phyloP scores from a whole-genome alignment of 2,888 invertebrate genomes.

The Scaeva pyrastri region DNA sequence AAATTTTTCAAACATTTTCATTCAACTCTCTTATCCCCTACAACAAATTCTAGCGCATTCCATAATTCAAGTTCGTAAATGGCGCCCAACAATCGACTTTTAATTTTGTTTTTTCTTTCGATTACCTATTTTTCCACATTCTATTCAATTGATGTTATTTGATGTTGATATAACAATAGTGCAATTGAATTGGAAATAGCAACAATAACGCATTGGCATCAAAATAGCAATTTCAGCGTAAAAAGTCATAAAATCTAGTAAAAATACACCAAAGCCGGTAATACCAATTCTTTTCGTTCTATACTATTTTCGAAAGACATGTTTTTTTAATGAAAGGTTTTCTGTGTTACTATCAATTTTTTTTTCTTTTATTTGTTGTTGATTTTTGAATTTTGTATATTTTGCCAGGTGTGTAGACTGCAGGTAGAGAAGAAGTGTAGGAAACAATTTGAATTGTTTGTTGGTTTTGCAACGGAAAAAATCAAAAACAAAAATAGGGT shows the following conservation, averaged over 20 bases:
- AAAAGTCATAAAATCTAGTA: slow-evolving; percentile 67
- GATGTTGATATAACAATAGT: not conserved
- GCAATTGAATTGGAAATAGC: slow-evolving; percentile 19
- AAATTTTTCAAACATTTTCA: no score
- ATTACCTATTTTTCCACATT: not conserved
- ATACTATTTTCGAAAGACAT: slow-evolving; percentile 34
- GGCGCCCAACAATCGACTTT: slow-evolving; percentile 43
- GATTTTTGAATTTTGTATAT: slow-evolving; percentile 50
- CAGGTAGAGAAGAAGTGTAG: not conserved
- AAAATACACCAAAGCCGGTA: slow-evolving; percentile 58
- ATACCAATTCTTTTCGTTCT: slow-evolving; percentile 61
- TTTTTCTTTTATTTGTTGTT: slow-evolving; percentile 21
- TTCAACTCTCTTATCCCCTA: no score
- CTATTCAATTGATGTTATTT: slow-evolving; percentile 11
- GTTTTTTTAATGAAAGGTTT: slow-evolving; percentile 54
- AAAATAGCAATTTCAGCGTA: slow-evolving; percentile 67
- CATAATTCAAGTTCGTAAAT: slow-evolving; percentile 36
- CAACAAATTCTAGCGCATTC: not conserved
- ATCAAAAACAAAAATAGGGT: not conserved
- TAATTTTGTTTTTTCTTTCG: slow-evolving; percentile 25
- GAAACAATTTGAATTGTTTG: slow-evolving; percentile 21
- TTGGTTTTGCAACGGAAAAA: slow-evolving; percentile 11
- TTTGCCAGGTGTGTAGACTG: slow-evolving; percentile 22
- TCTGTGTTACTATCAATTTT: no score
- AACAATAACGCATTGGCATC: slow-evolving; percentile 51